Evolutionary conservation across 2,113 vertebrate genomes (phyloP).

Genomic region (Psittacula cyanocephala): DNA sequence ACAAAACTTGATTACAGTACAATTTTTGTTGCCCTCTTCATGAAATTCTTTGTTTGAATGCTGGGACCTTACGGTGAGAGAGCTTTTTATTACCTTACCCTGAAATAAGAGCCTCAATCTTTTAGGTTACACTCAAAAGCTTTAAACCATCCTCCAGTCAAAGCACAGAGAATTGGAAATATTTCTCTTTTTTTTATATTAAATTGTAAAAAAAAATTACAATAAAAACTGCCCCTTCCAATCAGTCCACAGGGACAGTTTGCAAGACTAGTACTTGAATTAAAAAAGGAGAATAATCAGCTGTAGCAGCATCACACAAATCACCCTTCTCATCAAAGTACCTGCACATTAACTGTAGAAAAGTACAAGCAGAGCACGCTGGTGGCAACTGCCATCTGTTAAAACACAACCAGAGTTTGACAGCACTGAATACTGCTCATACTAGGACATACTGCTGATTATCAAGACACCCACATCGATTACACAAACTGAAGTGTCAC

Average conservation of each 20-base stretch:
- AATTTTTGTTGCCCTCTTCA: neutral
- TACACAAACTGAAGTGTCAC: neutral
- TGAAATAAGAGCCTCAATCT: neutral
- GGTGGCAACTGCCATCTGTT: neutral
- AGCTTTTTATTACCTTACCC: neutral
- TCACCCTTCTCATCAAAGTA: neutral
- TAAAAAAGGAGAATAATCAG: neutral
- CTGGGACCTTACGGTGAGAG: neutral
- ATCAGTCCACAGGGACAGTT: neutral
- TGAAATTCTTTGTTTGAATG: neutral
- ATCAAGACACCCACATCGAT: neutral
- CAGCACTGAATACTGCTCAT: neutral
- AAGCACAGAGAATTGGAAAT: neutral
- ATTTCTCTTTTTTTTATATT: neutral
- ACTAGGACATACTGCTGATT: neutral
- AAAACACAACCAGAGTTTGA: neutral
- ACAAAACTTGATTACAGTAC: neutral
- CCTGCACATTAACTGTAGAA: neutral
- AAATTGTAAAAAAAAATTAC: neutral
- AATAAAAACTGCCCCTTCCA: neutral
- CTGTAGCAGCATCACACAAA: neutral
- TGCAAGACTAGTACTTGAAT: neutral
- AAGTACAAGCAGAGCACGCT: neutral
- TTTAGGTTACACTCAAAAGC: neutral
- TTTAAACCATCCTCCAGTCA: neutral